These are phyloP conservation scores for Enhydra lutris DNA, from an alignment of 2,113 vertebrate species.

Conservation along the genomic window DNA sequence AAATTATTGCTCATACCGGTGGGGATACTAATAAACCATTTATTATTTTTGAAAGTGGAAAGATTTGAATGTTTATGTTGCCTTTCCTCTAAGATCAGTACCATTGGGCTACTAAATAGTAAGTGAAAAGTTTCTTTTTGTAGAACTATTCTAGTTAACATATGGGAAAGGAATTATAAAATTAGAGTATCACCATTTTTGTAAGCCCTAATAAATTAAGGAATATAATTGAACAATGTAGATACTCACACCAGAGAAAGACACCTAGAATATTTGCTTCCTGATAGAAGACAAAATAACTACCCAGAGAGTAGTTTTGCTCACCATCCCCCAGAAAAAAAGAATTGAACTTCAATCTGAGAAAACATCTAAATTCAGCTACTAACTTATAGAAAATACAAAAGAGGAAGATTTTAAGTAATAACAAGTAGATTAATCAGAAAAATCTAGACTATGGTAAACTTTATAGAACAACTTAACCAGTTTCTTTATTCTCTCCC, in stretches of 20 bases:
- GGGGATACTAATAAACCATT: neutral
- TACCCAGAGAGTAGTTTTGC: neutral
- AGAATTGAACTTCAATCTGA: neutral
- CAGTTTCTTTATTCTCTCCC: neutral
- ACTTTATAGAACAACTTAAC: neutral
- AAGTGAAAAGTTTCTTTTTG: neutral
- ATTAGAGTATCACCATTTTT: constrained; percentile 10
- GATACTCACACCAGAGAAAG: neutral
- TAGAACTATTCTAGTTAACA: neutral
- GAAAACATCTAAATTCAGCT: neutral
- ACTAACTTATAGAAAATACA: neutral
- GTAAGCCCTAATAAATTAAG: neutral
- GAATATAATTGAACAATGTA: neutral
- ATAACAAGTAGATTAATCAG: neutral
- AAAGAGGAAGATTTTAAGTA: constrained; percentile 30
- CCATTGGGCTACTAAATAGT: neutral
- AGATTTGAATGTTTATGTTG: neutral
- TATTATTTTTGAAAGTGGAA: neutral
- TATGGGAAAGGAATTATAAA: neutral
- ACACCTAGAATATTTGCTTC: neutral
- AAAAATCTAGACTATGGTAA: neutral
- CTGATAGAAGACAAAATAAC: neutral
- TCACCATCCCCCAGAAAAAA: neutral
- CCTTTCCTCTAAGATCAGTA: neutral
- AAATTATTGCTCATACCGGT: neutral